These are phyloP conservation scores for Arrhamphus sclerolepis DNA, from an alignment of 2,797 vertebrate genomes.

Conservation along the genomic window DNA sequence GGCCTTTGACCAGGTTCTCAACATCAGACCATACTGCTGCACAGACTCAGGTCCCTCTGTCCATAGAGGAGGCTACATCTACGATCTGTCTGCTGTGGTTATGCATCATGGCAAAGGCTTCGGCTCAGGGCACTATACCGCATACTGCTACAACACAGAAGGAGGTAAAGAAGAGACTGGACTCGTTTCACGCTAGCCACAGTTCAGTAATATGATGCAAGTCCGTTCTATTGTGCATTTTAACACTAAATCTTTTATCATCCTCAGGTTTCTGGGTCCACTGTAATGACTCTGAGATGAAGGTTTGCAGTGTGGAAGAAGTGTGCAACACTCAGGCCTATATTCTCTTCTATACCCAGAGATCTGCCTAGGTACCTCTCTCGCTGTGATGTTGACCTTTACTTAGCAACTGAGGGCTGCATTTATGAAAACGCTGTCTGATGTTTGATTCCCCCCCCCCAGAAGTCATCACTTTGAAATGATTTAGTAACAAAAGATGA, in stretches of 20 bases:
- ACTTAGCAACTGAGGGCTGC: slow-evolving; percentile 52
- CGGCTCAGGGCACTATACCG: slow-evolving; percentile 99
- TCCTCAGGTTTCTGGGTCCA: slow-evolving; percentile 97
- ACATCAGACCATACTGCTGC: slow-evolving; percentile 99
- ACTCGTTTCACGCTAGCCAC: not conserved
- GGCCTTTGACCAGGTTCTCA: slow-evolving; percentile 97
- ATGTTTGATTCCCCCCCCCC: slow-evolving; percentile 45
- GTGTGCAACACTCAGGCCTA: slow-evolving; percentile 99
- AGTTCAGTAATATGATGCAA: not conserved
- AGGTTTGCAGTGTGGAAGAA: slow-evolving; percentile 98
- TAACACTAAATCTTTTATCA: not conserved
- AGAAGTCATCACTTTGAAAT: slow-evolving; percentile 50
- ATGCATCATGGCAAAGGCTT: slow-evolving; percentile 99
- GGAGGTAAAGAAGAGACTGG: slow-evolving; percentile 87
- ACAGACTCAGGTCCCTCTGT: slow-evolving; percentile 88
- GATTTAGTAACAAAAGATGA: slow-evolving; percentile 33
- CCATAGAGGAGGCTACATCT: slow-evolving; percentile 91
- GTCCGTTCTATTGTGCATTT: not conserved
- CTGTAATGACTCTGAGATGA: slow-evolving; percentile 99
- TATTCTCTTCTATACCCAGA: slow-evolving; percentile 99
- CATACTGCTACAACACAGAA: slow-evolving; percentile 99
- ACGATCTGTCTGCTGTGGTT: slow-evolving; percentile 98
- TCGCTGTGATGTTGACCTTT: slow-evolving; percentile 76
- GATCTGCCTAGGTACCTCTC: slow-evolving; percentile 86
- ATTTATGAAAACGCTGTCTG: slow-evolving; percentile 61